Base-by-base conservation (phyloP, 2,797 vertebrate genomes). In the Myiotriccus ornatus region DNA sequence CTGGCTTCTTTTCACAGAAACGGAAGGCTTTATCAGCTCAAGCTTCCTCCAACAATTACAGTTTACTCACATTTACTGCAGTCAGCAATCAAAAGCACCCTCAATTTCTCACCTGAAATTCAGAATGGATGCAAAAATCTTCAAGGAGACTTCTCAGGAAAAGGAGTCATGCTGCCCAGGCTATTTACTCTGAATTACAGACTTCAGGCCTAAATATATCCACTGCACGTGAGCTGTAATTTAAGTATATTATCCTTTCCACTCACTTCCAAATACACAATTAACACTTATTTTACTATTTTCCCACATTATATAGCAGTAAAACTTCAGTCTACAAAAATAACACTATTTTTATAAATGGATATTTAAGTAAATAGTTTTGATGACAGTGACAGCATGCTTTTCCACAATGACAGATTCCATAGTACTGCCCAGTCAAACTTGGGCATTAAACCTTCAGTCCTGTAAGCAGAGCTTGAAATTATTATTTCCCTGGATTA, bases 21-120 rank as follows among this genome's bases (percentile, higher is more conserved):
- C 7, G 1, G 32, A 46, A 53, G 16, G 19, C 10, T 73, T 27
- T 25, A 76, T 30, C 23, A 79, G 5, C 23, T 59, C 28, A 67
- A 63, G 14, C 19, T 53, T 60, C 32, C 67, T 92, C 34, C 18
- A 86, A 25, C 23, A 83, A 30, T 6, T 41, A 43, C 11, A 83
- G 23, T 21, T 73, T 35, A 57, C 15, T 34, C 0, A 0, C 6
- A 30, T 22, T 37, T 56, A 24, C 10, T 50, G 47, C 8, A 7
- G 22, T 1, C 14, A 70, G 27, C 50, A 50, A 62, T 5, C 32
- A 65, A 62, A 82, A 77, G 3, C 43, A 80, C 8, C 5, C 22
- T 44, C 16, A n/a, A 9, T 39, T 73, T 71, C 56, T 55, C 34
- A 68, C 20, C 15, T 14, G 14, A 83, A 76, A 65, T 80, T 70